Evolutionary conservation across 2,888 invertebrate species (phyloP).

Genomic region (Drosophila atripex): DNA sequence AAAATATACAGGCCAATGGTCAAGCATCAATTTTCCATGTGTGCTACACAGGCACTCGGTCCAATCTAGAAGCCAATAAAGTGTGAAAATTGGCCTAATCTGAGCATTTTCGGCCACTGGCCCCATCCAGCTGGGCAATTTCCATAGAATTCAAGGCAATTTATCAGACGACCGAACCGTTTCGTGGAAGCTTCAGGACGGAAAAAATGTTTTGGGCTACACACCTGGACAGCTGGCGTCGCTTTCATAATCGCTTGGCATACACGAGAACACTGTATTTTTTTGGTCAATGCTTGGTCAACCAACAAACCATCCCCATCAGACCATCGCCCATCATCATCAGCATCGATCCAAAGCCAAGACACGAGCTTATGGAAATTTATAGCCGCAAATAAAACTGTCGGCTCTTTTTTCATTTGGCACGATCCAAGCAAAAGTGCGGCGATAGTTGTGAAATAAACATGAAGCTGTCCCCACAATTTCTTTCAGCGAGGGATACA

Average conservation of each 20-base stretch:
- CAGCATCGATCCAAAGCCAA: constrained; percentile 32
- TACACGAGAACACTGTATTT: constrained; percentile 47
- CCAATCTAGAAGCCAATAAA: constrained; percentile 21
- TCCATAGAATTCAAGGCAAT: constrained; percentile 21
- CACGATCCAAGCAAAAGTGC: constrained; percentile 56
- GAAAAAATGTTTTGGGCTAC: neutral
- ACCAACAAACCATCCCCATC: constrained; percentile 5
- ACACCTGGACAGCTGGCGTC: constrained; percentile 19
- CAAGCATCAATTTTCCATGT: constrained; percentile 3
- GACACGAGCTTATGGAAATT: constrained; percentile 59
- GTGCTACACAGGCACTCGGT: neutral
- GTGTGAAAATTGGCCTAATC: constrained; percentile 19
- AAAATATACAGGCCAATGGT: constrained; percentile 6
- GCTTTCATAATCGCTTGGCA: constrained; percentile 65
- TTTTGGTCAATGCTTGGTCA: constrained; percentile 12
- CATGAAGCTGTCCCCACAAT: constrained; percentile 55
- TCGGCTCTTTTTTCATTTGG: constrained; percentile 53
- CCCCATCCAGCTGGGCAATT: constrained; percentile 7
- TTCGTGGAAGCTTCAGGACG: neutral
- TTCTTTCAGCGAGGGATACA: constrained; percentile 62
- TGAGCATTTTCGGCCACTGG: constrained; percentile 2
- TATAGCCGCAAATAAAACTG: constrained; percentile 35
- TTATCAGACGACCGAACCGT: constrained; percentile 8
- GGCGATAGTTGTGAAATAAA: constrained; percentile 56
- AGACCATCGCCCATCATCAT: constrained; percentile 14